These are phyloP conservation scores for Calcarius lapponicus DNA, from an alignment of 2,797 vertebrate species.

Conservation along the genomic window DNA sequence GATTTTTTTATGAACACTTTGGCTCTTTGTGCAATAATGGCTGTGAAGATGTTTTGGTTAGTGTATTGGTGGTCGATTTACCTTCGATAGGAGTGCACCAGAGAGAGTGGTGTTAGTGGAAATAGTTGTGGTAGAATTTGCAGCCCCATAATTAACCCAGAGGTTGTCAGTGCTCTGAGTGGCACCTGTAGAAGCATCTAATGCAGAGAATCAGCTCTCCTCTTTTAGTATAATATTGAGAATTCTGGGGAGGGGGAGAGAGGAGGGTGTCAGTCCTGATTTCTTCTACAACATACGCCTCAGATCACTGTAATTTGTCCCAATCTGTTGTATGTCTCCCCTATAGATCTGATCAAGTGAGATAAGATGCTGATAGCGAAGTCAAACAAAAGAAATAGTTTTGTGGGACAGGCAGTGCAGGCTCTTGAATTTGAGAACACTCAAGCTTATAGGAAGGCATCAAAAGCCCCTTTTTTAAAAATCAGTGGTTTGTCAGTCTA, in stretches of 20 bases:
- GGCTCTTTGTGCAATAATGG: conserved; percentile 21
- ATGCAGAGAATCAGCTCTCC: neutral
- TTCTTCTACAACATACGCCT: neutral
- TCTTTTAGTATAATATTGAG: neutral
- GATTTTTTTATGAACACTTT: conserved; percentile 64
- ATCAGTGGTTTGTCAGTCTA: neutral
- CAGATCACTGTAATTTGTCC: neutral
- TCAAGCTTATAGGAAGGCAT: neutral
- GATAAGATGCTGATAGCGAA: neutral
- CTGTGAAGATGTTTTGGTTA: conserved; percentile 44
- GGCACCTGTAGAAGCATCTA: neutral
- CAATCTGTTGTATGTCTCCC: neutral
- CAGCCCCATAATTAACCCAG: neutral
- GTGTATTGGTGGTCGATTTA: neutral
- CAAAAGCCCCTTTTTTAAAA: neutral
- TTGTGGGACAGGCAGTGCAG: neutral
- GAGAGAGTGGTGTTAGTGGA: neutral
- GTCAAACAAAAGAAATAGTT: neutral
- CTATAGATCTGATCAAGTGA: neutral
- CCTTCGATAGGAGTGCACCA: neutral
- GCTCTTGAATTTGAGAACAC: neutral
- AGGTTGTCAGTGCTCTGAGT: neutral
- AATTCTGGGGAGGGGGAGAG: neutral
- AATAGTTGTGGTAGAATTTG: neutral
- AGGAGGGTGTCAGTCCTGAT: accelerated